Evolutionary conservation across 2,797 vertebrate species (phyloP).

Genomic region (Ptychobarbus kaznakovi): DNA sequence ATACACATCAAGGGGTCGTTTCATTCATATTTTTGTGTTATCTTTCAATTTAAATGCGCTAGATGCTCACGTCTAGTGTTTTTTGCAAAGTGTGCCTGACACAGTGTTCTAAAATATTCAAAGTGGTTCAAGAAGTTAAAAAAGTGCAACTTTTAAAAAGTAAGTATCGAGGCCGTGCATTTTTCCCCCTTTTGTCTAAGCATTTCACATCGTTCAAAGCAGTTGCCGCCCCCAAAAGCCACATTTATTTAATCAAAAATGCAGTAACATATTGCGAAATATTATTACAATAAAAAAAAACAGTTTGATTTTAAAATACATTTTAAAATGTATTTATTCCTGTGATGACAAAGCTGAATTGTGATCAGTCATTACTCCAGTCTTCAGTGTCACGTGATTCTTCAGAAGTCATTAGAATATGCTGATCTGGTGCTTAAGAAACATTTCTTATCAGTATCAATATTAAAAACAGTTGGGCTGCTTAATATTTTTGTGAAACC

Average conservation of each 20-base stretch:
- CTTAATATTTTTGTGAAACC: neutral
- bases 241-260: neutral
- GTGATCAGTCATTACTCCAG: neutral
- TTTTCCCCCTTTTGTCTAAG: too few relatives aligned
- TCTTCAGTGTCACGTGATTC: neutral
- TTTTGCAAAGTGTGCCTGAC: neutral
- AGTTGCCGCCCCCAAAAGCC: neutral
- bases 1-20: neutral
- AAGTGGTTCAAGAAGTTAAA: too few relatives aligned
- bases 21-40: neutral
- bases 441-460: neutral
- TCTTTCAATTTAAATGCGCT: neutral
- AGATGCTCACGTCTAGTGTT: neutral
- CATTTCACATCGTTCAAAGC: too few relatives aligned
- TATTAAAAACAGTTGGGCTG: neutral
- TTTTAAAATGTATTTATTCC: neutral
- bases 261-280: neutral
- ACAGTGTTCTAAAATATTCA: neutral
- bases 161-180: too few relatives aligned
- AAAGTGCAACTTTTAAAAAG: too few relatives aligned
- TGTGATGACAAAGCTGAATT: neutral
- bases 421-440: neutral
- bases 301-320: neutral
- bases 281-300: neutral
- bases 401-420: constrained; percentile 5